Conservation (phyloP, 2,797 vertebrate genomes). For the Periophthalmus magnuspinnatus region DNA sequence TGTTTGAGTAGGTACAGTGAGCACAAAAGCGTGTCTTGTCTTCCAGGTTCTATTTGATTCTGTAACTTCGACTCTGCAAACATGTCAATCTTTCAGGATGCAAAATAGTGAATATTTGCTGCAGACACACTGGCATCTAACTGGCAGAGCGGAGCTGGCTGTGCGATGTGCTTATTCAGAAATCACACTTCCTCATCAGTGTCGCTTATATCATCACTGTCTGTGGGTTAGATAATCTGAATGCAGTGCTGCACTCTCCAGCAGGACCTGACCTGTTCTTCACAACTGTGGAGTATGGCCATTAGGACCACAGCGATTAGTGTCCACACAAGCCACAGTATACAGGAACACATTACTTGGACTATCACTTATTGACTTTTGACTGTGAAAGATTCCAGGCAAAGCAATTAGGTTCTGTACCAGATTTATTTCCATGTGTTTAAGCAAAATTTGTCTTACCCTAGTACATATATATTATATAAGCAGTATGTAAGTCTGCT, state of each 20-base stretch:
- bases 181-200: conserved; percentile 66
- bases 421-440: no score
- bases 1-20: not conserved
- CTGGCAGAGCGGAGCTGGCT: conserved; percentile 35
- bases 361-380: no score
- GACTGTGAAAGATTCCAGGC: no score
- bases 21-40: not conserved
- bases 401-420: no score
- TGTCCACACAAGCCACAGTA: not conserved
- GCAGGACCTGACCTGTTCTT: conserved; percentile 36
- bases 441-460: no score
- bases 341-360: not conserved
- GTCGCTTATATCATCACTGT: conserved; percentile 62
- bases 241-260: conserved; percentile 23
- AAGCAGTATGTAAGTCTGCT: no score
- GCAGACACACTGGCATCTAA: conserved; percentile 35
- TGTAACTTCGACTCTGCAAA: not conserved
- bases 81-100: not conserved
- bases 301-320: not conserved
- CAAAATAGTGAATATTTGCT: conserved; percentile 8
- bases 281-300: conserved; percentile 8
- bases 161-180: conserved; percentile 65
- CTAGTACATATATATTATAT: no score
- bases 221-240: conserved; percentile 49
- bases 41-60: not conserved